These are phyloP conservation scores for Emydocephalus ijimae DNA, from an alignment of 2,113 vertebrate genomes.

Conservation along the genomic window DNA sequence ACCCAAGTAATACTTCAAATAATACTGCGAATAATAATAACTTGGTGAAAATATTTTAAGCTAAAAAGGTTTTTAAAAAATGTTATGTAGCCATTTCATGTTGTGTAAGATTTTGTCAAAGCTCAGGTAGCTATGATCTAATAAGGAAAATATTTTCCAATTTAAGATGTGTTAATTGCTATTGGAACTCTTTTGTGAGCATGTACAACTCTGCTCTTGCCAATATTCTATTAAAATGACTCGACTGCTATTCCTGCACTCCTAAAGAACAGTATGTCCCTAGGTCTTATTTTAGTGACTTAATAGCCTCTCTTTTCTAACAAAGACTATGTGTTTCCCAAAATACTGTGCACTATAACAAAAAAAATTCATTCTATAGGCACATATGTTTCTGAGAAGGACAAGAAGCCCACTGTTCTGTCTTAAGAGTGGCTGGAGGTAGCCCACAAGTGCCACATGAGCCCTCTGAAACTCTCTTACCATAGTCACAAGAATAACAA, in stretches of 20 bases:
- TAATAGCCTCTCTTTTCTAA: slow-evolving; percentile 21
- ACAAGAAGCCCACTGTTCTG: not conserved
- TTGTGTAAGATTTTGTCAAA: slow-evolving; percentile 41
- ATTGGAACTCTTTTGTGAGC: slow-evolving; percentile 56
- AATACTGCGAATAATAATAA: not conserved
- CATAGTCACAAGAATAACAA: not conserved
- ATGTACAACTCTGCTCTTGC: slow-evolving; percentile 58
- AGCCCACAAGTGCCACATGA: not conserved
- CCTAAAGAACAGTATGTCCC: slow-evolving; percentile 67
- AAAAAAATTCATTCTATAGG: slow-evolving; percentile 38
- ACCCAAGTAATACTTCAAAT: slow-evolving; percentile 14
- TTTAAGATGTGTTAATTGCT: slow-evolving; percentile 57
- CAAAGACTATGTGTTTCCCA: slow-evolving; percentile 48
- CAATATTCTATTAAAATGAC: slow-evolving; percentile 50
- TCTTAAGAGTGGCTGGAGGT: not conserved
- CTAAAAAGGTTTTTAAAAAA: slow-evolving; percentile 33
- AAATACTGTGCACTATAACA: not conserved
- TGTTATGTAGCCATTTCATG: slow-evolving; percentile 32
- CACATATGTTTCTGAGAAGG: not conserved
- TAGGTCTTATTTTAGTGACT: slow-evolving; percentile 54
- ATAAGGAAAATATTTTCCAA: slow-evolving; percentile 73
- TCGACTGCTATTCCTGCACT: slow-evolving; percentile 69
- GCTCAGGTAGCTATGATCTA: slow-evolving; percentile 63
- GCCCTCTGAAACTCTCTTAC: not conserved
- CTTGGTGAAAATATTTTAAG: not conserved